These are phyloP conservation scores for Chorisops tibialis DNA, from an alignment of 2,888 invertebrate species.

Conservation along the genomic window DNA sequence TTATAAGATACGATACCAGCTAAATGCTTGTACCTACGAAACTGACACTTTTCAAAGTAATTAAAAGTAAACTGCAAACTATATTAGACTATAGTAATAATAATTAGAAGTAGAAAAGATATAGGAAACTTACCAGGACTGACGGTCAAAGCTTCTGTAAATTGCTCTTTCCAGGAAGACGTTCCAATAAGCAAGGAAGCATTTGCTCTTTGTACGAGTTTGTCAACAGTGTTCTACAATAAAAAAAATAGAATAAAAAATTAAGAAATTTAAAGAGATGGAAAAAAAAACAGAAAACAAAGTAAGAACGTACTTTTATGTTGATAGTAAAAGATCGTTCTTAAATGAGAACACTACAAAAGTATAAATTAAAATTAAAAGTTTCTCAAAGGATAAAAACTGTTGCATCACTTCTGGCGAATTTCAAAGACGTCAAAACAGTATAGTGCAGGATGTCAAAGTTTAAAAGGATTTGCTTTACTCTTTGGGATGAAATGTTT, in stretches of 20 bases:
- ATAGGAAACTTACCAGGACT: conserved; percentile 68
- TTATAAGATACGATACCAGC: too few relatives aligned
- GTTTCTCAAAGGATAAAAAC: too few relatives aligned
- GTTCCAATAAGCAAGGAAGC: conserved; percentile 91
- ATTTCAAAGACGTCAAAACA: too few relatives aligned
- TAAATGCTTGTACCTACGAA: too few relatives aligned
- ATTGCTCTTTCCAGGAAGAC: conserved; percentile 99
- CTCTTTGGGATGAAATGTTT: too few relatives aligned
- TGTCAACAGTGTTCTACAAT: conserved; percentile 92
- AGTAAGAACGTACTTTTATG: neutral
- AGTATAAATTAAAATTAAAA: too few relatives aligned
- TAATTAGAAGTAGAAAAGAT: neutral
- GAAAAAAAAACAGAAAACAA: neutral
- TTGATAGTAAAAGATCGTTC: neutral
- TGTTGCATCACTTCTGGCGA: too few relatives aligned
- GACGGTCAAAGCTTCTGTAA: conserved; percentile 93
- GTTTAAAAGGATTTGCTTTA: too few relatives aligned
- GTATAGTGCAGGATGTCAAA: too few relatives aligned
- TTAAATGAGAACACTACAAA: too few relatives aligned
- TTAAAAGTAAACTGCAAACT: neutral
- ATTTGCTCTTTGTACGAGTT: conserved; percentile 94
- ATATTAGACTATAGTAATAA: neutral
- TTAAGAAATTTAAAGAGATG: neutral
- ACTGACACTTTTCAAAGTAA: neutral
- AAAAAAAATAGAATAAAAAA: neutral